phyloP scores from a whole-genome alignment of 2,797 vertebrate genomes.

The Petrocephalus sullivani region DNA sequence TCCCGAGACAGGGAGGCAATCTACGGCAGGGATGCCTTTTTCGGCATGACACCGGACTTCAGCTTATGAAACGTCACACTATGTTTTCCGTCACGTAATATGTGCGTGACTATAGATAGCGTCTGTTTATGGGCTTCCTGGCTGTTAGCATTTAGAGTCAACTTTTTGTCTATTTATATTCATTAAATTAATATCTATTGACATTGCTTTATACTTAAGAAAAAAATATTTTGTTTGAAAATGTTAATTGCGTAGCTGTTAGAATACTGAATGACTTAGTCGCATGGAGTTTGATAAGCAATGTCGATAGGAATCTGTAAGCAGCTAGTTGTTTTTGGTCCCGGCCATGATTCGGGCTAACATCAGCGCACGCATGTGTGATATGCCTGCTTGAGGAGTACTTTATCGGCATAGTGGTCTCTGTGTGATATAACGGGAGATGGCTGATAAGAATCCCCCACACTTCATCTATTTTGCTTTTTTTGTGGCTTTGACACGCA shows the following conservation, averaged over 20 bases:
- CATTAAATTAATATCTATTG: neutral
- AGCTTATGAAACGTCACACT: neutral
- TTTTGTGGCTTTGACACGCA: neutral
- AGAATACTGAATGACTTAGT: neutral
- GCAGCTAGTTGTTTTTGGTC: neutral
- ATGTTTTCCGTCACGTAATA: neutral
- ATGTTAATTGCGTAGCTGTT: neutral
- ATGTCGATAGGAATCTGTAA: slow-evolving; percentile 11
- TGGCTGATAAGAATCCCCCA: neutral
- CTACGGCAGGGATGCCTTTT: too few species aligned
- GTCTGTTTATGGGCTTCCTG: neutral
- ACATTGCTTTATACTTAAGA: neutral
- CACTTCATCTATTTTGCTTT: neutral
- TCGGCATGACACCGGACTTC: neutral
- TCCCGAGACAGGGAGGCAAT: too few species aligned
- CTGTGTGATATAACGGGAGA: neutral
- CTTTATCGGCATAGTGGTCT: neutral
- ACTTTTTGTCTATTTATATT: neutral
- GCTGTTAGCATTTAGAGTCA: neutral
- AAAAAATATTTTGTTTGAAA: neutral
- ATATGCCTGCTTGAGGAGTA: neutral
- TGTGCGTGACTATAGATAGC: neutral
- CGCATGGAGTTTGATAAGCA: slow-evolving; percentile 41
- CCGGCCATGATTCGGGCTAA: neutral
- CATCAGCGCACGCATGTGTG: neutral